phyloP scores from a whole-genome alignment of 53 echinoderm and acorn worm species.

The Actinopyga echinites region DNA sequence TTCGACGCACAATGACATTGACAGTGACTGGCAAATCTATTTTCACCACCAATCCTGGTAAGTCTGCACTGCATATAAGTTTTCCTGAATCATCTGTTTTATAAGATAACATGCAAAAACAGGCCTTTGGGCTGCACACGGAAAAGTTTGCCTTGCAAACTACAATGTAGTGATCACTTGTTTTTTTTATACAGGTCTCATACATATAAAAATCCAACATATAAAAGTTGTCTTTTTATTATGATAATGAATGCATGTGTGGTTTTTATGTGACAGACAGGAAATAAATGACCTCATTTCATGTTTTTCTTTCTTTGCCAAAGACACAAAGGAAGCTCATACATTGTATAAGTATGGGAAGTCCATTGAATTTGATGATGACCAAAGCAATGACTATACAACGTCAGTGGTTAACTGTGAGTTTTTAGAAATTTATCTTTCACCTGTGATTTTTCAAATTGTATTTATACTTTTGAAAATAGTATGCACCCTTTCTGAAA shows the following conservation, averaged over 20 bases:
- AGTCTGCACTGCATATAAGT: not conserved
- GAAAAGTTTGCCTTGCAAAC: no score
- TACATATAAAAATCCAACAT: no score
- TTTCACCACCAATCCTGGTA: slow-evolving; percentile 85
- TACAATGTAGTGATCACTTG: no score
- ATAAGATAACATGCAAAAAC: not conserved
- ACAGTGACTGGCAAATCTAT: slow-evolving; percentile 89
- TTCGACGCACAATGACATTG: slow-evolving; percentile 74
- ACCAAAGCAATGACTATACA: not conserved
- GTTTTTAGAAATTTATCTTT: no score
- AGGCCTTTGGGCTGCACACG: not conserved
- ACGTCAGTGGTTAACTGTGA: slow-evolving; percentile 55
- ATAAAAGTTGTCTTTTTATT: no score
- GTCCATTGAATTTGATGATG: slow-evolving; percentile 59
- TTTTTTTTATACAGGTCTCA: no score
- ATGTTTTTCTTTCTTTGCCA: not conserved
- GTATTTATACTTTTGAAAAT: no score
- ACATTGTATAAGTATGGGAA: slow-evolving; percentile 79
- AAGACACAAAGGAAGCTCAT: slow-evolving; percentile 88
- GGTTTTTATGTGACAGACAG: no score
- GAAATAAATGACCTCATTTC: no score
- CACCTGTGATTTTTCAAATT: no score
- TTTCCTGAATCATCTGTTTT: not conserved
- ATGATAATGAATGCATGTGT: no score
- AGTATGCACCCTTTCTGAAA: no score